Evolutionary conservation across 2,113 vertebrate genomes (phyloP).

Genomic region (Bolborhynchus lineola): DNA sequence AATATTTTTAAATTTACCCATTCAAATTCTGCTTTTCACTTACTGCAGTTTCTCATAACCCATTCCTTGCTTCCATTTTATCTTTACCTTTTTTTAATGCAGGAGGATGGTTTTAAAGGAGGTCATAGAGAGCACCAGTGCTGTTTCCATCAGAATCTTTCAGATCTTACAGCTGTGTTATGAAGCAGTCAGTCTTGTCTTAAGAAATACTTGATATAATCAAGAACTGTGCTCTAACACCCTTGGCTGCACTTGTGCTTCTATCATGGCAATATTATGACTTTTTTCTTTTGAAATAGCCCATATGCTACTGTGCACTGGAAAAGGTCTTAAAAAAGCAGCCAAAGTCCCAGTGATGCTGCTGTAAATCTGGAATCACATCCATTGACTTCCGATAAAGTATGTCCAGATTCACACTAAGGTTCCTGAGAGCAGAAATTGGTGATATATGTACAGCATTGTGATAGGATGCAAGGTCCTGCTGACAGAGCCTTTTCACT

Average conservation of each 20-base stretch:
- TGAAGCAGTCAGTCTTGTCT: slow-evolving; percentile 48
- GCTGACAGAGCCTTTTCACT: not conserved
- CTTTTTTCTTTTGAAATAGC: slow-evolving; percentile 14
- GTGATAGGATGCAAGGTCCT: not conserved
- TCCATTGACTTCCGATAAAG: not conserved
- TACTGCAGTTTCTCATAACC: not conserved
- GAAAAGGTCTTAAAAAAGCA: not conserved
- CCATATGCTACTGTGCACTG: not conserved
- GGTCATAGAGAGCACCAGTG: not conserved
- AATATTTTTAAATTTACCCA: slow-evolving; percentile 4
- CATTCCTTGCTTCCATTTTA: not conserved
- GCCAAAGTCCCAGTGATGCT: not conserved
- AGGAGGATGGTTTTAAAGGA: not conserved
- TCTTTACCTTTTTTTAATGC: not conserved
- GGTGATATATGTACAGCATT: not conserved
- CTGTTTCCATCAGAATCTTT: slow-evolving; percentile 21
- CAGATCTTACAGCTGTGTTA: slow-evolving; percentile 12
- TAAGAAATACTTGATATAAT: slow-evolving; percentile 46
- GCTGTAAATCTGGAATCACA: not conserved
- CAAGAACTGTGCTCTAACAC: slow-evolving; percentile 31
- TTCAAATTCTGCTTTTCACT: slow-evolving; percentile 12
- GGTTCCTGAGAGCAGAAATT: not conserved
- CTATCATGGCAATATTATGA: slow-evolving; percentile 2
- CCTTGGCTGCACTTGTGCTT: slow-evolving; percentile 32
- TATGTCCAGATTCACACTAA: not conserved